phyloP scores from a whole-genome alignment of 2,888 invertebrate species.

The Romanomermis culicivorax region DNA sequence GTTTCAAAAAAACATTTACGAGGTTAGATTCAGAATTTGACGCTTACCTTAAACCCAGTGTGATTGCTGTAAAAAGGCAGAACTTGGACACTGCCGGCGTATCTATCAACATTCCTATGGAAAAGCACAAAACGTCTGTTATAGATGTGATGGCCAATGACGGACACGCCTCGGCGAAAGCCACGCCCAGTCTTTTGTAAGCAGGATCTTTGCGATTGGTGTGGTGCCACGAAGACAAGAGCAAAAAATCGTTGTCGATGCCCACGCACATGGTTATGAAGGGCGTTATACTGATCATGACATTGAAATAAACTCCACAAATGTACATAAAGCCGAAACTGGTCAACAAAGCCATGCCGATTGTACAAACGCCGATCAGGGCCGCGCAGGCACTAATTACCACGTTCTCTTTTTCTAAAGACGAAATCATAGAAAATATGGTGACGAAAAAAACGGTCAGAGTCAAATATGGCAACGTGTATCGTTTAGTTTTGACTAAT shows the following conservation, averaged over 20 bases:
- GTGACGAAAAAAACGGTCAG: background rate
- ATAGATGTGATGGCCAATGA: conserved; percentile 81
- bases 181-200: conserved; percentile 61
- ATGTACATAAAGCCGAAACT: conserved; percentile 4
- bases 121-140: conserved; percentile 2
- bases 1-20: too few relatives aligned
- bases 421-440: background rate
- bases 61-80: conserved; percentile 55
- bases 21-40: too few relatives aligned
- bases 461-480: conserved; percentile 2
- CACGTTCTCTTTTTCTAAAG: background rate
- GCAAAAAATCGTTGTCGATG: conserved; percentile 82
- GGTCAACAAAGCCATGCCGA: background rate
- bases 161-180: conserved; percentile 74
- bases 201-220: conserved; percentile 47
- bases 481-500: background rate
- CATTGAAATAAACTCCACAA: background rate
- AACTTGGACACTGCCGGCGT: conserved; percentile 84
- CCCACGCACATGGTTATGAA: conserved; percentile 37
- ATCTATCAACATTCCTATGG: background rate
- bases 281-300: background rate
- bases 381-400: background rate
- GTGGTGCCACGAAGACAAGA: conserved; percentile 77
- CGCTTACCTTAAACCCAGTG: conserved; percentile 17
- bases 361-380: background rate